Evolutionary conservation across 2,888 invertebrate species (phyloP).

Genomic region (Coenonympha arcania): DNA sequence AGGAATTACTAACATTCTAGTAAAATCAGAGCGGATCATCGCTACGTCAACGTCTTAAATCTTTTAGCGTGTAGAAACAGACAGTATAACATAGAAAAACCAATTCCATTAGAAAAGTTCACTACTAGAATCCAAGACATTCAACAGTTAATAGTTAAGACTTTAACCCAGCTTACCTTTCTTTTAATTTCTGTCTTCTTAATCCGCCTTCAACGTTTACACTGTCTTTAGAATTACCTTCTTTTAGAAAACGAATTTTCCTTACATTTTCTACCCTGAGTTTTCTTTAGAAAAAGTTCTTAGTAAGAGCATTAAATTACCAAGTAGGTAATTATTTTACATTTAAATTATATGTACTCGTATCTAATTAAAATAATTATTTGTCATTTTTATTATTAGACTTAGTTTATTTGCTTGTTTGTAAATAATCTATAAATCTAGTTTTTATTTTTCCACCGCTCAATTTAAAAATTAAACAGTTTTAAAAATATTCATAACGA

Average conservation of each 20-base stretch:
- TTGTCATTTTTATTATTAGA: neutral
- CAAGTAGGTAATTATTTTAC: too few species aligned
- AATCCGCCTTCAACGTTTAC: neutral
- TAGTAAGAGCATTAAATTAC: too few species aligned
- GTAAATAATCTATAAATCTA: neutral
- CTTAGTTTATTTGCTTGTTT: neutral
- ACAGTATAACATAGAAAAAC: too few species aligned
- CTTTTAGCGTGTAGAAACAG: too few species aligned
- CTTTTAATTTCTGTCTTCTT: slow-evolving; percentile 1
- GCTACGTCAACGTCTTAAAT: too few species aligned
- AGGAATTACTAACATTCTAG: too few species aligned
- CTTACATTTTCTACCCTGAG: neutral
- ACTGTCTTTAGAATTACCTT: neutral
- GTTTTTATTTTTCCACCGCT: neutral
- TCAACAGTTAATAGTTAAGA: neutral
- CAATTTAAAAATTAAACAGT: too few species aligned
- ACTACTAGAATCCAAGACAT: neutral
- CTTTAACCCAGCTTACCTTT: neutral
- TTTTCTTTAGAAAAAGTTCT: neutral
- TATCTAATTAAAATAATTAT: too few species aligned
- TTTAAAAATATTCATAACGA: too few species aligned
- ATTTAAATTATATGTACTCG: too few species aligned
- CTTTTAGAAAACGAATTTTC: neutral
- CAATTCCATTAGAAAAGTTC: neutral
- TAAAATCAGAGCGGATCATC: too few species aligned